Conservation (phyloP, 2,113 vertebrate genomes). For the Austrofundulus limnaeus region DNA sequence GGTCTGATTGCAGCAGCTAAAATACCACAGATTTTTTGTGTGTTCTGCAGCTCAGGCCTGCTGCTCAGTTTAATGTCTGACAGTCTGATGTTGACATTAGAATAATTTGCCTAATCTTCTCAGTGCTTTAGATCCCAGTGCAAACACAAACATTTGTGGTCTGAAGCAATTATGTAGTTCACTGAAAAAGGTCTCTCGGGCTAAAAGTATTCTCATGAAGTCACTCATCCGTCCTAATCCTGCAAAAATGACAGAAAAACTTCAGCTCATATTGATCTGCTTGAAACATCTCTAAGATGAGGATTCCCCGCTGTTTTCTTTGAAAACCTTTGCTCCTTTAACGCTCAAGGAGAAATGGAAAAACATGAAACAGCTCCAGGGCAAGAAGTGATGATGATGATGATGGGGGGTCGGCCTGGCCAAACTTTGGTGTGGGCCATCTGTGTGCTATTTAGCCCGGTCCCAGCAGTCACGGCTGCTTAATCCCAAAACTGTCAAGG, state of each 20-base stretch:
- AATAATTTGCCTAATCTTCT: not conserved
- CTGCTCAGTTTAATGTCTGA: not conserved
- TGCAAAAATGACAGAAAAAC: not conserved
- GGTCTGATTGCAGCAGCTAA: not conserved
- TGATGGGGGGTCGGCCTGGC: constrained; percentile 59
- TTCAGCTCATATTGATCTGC: constrained; percentile 4
- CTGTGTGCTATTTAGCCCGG: constrained; percentile 80
- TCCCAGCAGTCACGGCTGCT: constrained; percentile 76
- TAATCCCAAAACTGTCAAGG: constrained; percentile 80
- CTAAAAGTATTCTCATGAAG: not conserved
- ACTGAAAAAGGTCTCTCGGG: not conserved
- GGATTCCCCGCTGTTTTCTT: constrained; percentile 22
- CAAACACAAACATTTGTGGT: not conserved
- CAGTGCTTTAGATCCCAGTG: not conserved
- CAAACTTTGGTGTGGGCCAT: constrained; percentile 73
- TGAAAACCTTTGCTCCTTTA: constrained; percentile 35
- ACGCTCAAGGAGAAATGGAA: constrained; percentile 60
- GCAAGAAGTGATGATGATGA: constrained; percentile 48
- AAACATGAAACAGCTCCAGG: constrained; percentile 62
- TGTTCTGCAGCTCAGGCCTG: not conserved
- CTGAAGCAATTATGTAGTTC: not conserved
- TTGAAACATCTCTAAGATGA: constrained; percentile 19
- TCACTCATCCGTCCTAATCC: not conserved
- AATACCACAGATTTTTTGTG: no score
- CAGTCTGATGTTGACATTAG: not conserved